These are phyloP conservation scores for Drosophila novamexicana DNA, from an alignment of 1,140 invertebrate genomes.

Conservation along the genomic window DNA sequence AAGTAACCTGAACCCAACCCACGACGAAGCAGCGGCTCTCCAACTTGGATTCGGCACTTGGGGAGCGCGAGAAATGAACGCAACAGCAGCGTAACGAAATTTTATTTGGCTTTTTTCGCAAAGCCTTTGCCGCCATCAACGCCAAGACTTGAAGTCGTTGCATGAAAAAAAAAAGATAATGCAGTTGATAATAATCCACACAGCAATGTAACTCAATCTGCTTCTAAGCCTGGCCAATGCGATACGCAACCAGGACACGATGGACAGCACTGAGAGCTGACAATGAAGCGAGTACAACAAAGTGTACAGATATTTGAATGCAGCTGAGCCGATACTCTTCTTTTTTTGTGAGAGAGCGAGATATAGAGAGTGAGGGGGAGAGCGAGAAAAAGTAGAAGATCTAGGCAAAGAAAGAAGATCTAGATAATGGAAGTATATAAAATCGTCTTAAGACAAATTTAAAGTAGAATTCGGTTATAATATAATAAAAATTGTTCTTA, in stretches of 20 bases:
- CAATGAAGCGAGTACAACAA: constrained; percentile 5
- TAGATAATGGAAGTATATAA: too few species aligned
- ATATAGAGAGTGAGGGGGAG: too few species aligned
- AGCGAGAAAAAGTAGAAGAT: too few species aligned
- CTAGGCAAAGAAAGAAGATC: too few species aligned
- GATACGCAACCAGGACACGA: constrained; percentile 65
- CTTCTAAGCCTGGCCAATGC: constrained; percentile 68
- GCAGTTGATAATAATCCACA: constrained; percentile 80
- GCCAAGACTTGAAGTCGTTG: constrained; percentile 30
- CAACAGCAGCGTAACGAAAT: constrained; percentile 76
- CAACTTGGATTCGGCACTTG: constrained; percentile 6
- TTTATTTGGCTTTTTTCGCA: constrained; percentile 70
- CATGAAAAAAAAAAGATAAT: constrained; percentile 55
- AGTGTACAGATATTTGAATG: neutral
- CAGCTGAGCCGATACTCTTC: constrained; percentile 19
- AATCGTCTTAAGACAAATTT: too few species aligned
- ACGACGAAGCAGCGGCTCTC: constrained; percentile 18
- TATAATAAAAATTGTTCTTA: too few species aligned
- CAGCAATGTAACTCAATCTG: constrained; percentile 82
- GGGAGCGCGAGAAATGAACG: constrained; percentile 37
- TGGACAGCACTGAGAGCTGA: constrained; percentile 28
- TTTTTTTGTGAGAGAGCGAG: neutral
- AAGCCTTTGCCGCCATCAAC: constrained; percentile 44
- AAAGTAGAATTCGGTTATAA: too few species aligned
- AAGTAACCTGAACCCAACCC: constrained; percentile 53